Base-by-base conservation (phyloP, 2,888 invertebrate species). In the Vandiemenella viatica region DNA sequence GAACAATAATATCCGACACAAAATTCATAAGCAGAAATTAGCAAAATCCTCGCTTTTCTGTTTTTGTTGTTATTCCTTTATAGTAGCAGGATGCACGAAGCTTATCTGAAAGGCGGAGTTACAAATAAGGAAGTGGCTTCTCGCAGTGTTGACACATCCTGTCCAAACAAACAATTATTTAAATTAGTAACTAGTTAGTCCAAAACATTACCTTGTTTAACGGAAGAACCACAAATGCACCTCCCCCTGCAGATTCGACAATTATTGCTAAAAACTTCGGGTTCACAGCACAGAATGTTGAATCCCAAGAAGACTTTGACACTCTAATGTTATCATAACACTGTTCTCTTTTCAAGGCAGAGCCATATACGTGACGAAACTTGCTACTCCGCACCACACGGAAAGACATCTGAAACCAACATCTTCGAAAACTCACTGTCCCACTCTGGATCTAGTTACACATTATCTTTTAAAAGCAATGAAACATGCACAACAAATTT, bases 291-390 rank as follows among this genome's bases (percentile, higher is more conserved):
- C 95, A 96, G 70, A 96, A 96, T 57, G 92, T 92, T 55, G 93
- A 91, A 68, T 97, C 97, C 88, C 96, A 96, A 47, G 95, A 93
- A 65, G 93, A 93, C 69, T 95, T 92, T 55, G 93, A 93, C 56
- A 96, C 93, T 66, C 92, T 76, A 63, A 97, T 83, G 70, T 93
- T 93, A 72, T 97, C 96, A 73, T 91, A 96, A 72, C 95, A 95
- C 71, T 91, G 89, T 67, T 96, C 95, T 67, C 95, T 79, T 72
- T 93, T 91, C 59, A 88, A 72, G 60, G 89, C 82, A 64, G 87
- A 86, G 58, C 90, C 91, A 65, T 80, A 86, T 64, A 96, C 93
- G 76, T 96, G 96, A 68, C 95, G 89, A 75, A 95, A 96, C 76
- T 96, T 96, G 67, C 93, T 93, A 74, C 83, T 87, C 72, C 95